phyloP scores from a whole-genome alignment of 2,888 invertebrate genomes.

The Aphodius sticticus region DNA sequence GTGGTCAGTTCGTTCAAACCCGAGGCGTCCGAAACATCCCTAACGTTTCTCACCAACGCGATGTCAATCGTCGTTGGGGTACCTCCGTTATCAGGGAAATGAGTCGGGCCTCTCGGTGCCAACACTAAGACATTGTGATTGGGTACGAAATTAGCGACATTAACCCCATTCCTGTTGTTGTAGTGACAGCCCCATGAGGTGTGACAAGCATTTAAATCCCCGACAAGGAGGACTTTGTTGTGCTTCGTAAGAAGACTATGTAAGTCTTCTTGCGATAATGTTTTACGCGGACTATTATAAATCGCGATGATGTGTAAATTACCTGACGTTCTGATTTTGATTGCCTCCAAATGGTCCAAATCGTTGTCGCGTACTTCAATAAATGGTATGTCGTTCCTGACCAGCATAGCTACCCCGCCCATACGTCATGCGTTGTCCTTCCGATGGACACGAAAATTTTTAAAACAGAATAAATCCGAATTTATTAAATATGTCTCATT shows the following conservation, averaged over 20 bases:
- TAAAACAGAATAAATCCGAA: constrained; percentile 22
- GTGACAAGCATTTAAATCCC: constrained; percentile 41
- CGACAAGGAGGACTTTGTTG: constrained; percentile 25
- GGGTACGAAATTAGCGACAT: constrained; percentile 29
- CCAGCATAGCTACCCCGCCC: constrained; percentile 13
- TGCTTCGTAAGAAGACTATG: background rate
- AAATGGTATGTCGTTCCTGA: constrained; percentile 14
- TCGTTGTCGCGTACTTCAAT: background rate
- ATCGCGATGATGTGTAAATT: constrained; percentile 29
- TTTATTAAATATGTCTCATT: constrained; percentile 34
- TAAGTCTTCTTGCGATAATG: constrained; percentile 30
- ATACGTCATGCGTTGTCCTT: constrained; percentile 12
- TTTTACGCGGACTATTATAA: constrained; percentile 33
- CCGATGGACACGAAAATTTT: constrained; percentile 10
- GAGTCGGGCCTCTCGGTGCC: constrained; percentile 32
- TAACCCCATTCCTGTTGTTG: constrained; percentile 38
- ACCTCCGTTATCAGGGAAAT: constrained; percentile 33
- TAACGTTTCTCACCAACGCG: constrained; percentile 32
- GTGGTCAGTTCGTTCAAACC: constrained; percentile 12
- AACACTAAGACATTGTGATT: constrained; percentile 16
- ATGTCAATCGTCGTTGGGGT: constrained; percentile 36
- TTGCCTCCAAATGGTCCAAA: constrained; percentile 30
- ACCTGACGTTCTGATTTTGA: too few relatives aligned
- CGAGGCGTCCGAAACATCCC: constrained; percentile 9
- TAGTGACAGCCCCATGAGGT: constrained; percentile 36